Base-by-base conservation (phyloP, 2,888 invertebrate species). In the Morpho deidamia region DNA sequence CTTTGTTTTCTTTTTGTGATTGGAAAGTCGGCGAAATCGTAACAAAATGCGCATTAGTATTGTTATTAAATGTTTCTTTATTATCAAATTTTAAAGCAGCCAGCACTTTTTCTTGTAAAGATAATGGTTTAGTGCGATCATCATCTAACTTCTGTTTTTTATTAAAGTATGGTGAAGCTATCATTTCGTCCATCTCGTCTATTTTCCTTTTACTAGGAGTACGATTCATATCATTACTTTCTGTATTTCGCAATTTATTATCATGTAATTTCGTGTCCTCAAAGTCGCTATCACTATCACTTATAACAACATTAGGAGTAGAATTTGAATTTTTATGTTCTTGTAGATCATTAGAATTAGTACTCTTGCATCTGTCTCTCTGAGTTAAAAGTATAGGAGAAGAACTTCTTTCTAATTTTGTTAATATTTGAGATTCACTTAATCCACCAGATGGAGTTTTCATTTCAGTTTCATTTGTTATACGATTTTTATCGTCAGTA, bases 241-340 rank as follows among this genome's bases (percentile, higher is more conserved):
- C 38, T 37, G 39, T 46, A 47, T 10, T 55, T 33, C 11, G 76
- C 70, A 60, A 79, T 78, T 52, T 67, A 56, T 62, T 74, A 66
- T 4, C 79, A 81, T 34, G 11, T 0, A 14, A 1, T 7, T 11
- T 49, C 34, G 67, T 68, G 44, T 81, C 71, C 45, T 76, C 74
- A n/a, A 70, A 73, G 55, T 86, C 84, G 59, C 81, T 81, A 51
- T 87, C 88, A 58, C 85, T 87, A 33, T 86, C 85, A 10, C 82
- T 56, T 55, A 87, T 74, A 33, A 86, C 78, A 10, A 87, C n/a
- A 51, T 60, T 62, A 34, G 44, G 44, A 7, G 32, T 41, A 7
- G 45, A 46, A 8, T 49, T 44, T 14, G 11, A 46, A 4, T 10
- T 40, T 38, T 54, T 50, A 35, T 42, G 41, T 53, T 40, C 34